Evolutionary conservation across 2,797 vertebrate species (phyloP).

Genomic region (Chrysocyon brachyurus): DNA sequence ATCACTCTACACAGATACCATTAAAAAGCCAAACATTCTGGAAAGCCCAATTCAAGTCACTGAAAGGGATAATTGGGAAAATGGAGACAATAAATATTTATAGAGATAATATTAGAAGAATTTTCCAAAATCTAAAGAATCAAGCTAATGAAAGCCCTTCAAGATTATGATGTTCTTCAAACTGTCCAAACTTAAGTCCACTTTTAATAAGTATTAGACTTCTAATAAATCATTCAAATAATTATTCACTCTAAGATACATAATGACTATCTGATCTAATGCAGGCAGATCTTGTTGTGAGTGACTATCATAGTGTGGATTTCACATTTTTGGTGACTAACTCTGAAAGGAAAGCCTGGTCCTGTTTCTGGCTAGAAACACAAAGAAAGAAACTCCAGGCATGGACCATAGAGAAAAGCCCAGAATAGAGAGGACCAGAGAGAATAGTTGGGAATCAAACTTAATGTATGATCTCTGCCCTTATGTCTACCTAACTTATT

Average conservation of each 20-base stretch:
- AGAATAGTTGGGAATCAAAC: not conserved
- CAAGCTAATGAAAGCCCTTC: not conserved
- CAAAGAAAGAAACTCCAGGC: not conserved
- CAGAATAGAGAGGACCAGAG: not conserved
- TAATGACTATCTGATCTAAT: not conserved
- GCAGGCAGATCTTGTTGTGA: not conserved
- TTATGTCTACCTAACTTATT: not conserved
- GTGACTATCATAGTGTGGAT: not conserved
- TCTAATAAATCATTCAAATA: not conserved
- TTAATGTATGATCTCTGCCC: not conserved
- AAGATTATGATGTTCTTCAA: not conserved
- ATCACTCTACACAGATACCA: fast-evolving
- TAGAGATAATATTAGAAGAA: not conserved
- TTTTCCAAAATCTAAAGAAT: not conserved
- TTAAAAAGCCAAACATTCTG: not conserved
- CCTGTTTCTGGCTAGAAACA: not conserved
- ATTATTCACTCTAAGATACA: not conserved
- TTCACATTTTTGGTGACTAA: not conserved
- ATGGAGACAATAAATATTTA: not conserved
- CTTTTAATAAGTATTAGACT: not conserved
- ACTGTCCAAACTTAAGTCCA: not conserved
- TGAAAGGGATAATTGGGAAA: not conserved
- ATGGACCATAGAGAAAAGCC: fast-evolving
- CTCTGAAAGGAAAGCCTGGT: not conserved
- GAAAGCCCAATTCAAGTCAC: not conserved